Evolutionary conservation across 2,113 vertebrate species (phyloP), one percentile per base, ranked within the genome.

Genomic region (Turnix velox): DNA sequence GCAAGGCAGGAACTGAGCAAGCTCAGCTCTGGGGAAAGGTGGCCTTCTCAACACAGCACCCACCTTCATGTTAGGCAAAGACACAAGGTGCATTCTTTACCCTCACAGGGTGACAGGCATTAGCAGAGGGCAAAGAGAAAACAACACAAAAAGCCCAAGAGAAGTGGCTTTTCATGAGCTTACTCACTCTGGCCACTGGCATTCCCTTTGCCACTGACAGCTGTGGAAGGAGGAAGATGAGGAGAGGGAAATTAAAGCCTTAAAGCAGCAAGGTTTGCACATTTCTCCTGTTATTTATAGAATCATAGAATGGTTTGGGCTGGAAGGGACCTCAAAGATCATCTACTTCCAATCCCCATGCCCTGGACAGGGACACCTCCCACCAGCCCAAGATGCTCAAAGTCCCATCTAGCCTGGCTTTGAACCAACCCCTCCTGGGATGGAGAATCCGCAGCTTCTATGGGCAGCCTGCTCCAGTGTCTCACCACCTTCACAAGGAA

Each of bases 21-120:
- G 49, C 35, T 40, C 39, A n/a, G 24, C 20, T 9, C 23, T 0
- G 0, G 0, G 68, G 42, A 30, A 65, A 65, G 6, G 33, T 12
- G 28, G 33, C 24, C 45, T 37, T 43, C 35, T 65, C 65, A 27
- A 17, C 19, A 45, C 18, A 16, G 45, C 51, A 2, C 33, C 14
- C 37, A 16, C 24, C 61, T 17, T 42, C 63, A 12, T 0, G 0
- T 2, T 3, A 13, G 49, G 13, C 30, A 46, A 35, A 39, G 12
- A 27, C 12, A 33, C 5, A 24, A 49, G 18, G 37, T 4, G 9
- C 23, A 51, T 35, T 13, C 52, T 55, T 37, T 4, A 18, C 14
- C 51, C 62, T 79, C 4, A 0, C 42, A 10, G 37, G 18, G 18
- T 28, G 6, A 74, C 4, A 40, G 46, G 27, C 8, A 25, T 28